Evolutionary conservation across 2,797 vertebrate genomes (phyloP).

Genomic region (Eremophila alpestris): DNA sequence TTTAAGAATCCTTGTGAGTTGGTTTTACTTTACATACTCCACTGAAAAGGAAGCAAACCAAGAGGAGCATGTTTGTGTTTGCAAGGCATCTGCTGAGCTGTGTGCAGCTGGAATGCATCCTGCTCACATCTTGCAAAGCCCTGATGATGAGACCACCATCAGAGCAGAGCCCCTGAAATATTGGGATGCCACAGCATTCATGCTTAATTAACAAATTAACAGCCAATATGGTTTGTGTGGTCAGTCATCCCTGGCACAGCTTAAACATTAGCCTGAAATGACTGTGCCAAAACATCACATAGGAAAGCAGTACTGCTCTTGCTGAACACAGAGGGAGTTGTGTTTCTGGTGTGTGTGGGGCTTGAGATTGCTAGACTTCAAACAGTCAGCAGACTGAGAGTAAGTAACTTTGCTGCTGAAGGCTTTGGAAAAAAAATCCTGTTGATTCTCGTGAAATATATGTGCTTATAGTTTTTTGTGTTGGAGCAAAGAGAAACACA

Average conservation of each 20-base stretch:
- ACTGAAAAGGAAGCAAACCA: background rate
- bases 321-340: background rate
- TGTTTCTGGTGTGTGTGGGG: background rate
- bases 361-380: background rate
- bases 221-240: background rate
- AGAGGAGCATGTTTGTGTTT: fast-evolving
- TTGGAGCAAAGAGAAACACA: background rate
- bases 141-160: background rate
- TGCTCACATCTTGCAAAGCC: background rate
- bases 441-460: background rate
- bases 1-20: background rate
- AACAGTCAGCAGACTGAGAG: background rate
- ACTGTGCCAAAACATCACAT: background rate
- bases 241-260: background rate
- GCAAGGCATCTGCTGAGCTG: background rate
- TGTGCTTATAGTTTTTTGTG: background rate
- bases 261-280: background rate
- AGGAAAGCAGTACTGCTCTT: background rate
- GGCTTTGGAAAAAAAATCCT: background rate
- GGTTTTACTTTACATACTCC: background rate
- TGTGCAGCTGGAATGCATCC: fast-evolving
- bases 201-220: background rate
- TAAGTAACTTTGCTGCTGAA: background rate
- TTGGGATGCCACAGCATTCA: background rate
- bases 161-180: background rate